Base-by-base conservation (phyloP, 1,140 invertebrate genomes). In the Pseudomyrmex concolor region DNA sequence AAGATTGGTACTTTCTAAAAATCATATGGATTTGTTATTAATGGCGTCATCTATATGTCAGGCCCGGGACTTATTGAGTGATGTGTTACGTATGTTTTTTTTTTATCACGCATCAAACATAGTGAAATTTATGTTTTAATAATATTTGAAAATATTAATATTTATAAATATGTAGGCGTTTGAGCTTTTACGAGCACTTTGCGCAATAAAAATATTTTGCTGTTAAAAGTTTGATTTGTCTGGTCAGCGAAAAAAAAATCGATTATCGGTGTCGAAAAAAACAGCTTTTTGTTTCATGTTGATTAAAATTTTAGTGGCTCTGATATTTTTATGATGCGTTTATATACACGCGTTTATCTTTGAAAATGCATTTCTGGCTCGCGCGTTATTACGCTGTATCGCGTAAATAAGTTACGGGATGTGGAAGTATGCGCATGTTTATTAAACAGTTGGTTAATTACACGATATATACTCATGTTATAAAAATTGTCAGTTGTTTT, bases 231-330 rank as follows among this genome's bases (percentile, higher is more conserved):
- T 17, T 7, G 7, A 2, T 8, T 34, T 34, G n/a, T 72, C 45
- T 57, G 2, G 22, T 45, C 34, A 3, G 43, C 10, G 54, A 3
- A 4, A 43, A 43, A 71, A 19, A 76, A 54, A 15, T 34, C 2
- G 15, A 17, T 45, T 74, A 60, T 17, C 54, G n/a, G 43, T 45
- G 4, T n/a, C 13, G 54, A 13, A 17, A 12, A 15, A 48, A 55
- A 2, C 9, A 8, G 7, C 13, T 73, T 73, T 73, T 19, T 3
- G 34, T 13, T 66, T 66, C 19, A 77, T 66, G 17, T 77, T 22
- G n/a, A 77, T 55, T 19, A 67, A 66, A 77, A 22, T 66, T 54
- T 67, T 51, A 43, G 2, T 54, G n/a, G 9, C 45, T 59, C 15
- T 60, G 8, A 48, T 48, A 13, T 73, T 59, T 45, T 74, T 12